A percentile compares a stretch with the other conserved stretches of the same genome.
phyloP scores from a whole-genome alignment of 1,140 invertebrate genomes.

The Drosophila repleta region DNA sequence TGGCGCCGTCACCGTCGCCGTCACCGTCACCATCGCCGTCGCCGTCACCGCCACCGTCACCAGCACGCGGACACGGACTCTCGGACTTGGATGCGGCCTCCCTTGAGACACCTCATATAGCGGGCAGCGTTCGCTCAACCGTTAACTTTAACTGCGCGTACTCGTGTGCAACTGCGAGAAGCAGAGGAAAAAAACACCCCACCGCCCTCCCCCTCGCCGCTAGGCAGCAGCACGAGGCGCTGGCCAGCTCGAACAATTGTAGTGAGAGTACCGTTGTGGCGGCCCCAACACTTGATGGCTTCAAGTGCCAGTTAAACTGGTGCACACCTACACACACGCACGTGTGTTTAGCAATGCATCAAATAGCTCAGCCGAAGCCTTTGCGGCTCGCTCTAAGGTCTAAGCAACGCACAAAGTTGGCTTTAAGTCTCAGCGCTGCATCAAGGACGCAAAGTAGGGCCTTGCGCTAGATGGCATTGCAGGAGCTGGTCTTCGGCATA shows the following conservation, averaged over 20 bases:
- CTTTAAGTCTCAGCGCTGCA: neutral
- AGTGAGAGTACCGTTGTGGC: conserved; percentile 46
- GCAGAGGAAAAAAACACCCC: neutral
- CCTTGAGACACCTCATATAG: conserved; percentile 35
- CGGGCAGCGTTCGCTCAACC: conserved; percentile 52
- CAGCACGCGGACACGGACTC: neutral
- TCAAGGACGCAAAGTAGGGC: neutral
- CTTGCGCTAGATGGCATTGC: no score
- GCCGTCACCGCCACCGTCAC: neutral
- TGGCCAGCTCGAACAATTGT: conserved; percentile 13
- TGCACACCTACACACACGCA: conserved; percentile 14
- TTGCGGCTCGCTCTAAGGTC: neutral
- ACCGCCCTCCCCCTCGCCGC: neutral
- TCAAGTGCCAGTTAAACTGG: conserved; percentile 39
- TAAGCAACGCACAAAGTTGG: neutral
- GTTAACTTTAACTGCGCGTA: conserved; percentile 49
- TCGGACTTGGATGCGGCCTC: conserved; percentile 17
- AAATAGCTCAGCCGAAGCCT: conserved; percentile 5
- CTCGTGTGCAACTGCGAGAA: conserved; percentile 43
- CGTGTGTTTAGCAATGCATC: conserved; percentile 9
- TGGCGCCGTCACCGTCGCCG: conserved; percentile 9
- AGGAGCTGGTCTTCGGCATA: no score
- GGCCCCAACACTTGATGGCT: conserved; percentile 40
- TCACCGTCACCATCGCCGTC: neutral
- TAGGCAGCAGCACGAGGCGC: neutral